Conservation (phyloP, 2,888 invertebrate genomes). For the Mimumesa dahlbomi region DNA sequence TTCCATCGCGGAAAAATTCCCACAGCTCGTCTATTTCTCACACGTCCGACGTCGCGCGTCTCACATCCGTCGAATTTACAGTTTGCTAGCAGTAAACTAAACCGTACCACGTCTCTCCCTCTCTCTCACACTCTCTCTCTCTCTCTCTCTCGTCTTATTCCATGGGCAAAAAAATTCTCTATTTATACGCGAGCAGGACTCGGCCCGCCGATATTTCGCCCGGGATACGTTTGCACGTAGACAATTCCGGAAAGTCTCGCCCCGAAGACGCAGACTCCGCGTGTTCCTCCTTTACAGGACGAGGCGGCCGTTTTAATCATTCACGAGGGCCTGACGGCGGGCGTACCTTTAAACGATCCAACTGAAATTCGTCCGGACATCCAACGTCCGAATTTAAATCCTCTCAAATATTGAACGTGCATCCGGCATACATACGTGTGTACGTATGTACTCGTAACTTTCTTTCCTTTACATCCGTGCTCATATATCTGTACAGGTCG, state of each 20-base stretch:
- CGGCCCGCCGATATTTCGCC: slow-evolving; percentile 65
- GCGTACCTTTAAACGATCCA: slow-evolving; percentile 76
- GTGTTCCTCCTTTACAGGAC: slow-evolving; percentile 61
- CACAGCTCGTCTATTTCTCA: too few relatives aligned
- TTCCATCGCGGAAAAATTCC: too few relatives aligned
- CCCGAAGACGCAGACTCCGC: slow-evolving; percentile 52
- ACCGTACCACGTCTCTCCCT: slow-evolving; percentile 16
- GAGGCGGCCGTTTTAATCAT: slow-evolving; percentile 75
- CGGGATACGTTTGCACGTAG: slow-evolving; percentile 67
- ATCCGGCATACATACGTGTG: slow-evolving; percentile 45
- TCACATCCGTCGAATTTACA: slow-evolving; percentile 44
- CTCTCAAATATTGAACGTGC: slow-evolving; percentile 77
- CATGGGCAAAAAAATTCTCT: slow-evolving; percentile 53
- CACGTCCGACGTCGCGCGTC: neutral
- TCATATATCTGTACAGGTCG: slow-evolving; percentile 40
- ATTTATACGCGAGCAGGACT: slow-evolving; percentile 63
- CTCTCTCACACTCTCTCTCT: too few relatives aligned
- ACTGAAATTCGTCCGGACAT: slow-evolving; percentile 78
- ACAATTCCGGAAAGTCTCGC: slow-evolving; percentile 68
- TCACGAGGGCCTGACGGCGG: slow-evolving; percentile 76
- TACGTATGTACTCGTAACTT: slow-evolving; percentile 41
- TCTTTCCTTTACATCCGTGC: slow-evolving; percentile 56
- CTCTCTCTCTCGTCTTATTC: slow-evolving; percentile 30
- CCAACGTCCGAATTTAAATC: slow-evolving; percentile 79
- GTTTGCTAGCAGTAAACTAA: slow-evolving; percentile 42